Percentiles rank a stretch among this genome's conserved stretches.
Evolutionary conservation across 2,888 invertebrate species (phyloP).

Genomic region (Panorpa germanica): DNA sequence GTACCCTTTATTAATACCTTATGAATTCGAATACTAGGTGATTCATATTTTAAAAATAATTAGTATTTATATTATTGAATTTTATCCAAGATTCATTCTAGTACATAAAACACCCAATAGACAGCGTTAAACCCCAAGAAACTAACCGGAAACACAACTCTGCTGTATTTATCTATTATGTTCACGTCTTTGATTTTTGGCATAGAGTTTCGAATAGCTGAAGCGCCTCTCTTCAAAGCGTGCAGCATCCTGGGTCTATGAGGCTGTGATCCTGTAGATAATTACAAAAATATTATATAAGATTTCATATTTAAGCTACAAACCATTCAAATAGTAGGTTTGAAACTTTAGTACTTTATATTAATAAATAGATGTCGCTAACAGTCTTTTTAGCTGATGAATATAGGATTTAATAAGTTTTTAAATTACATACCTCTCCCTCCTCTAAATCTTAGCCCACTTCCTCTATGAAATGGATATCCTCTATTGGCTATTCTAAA

Average conservation of each 20-base stretch:
- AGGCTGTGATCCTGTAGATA: conserved; percentile 28
- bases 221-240: conserved; percentile 65
- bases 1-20: too few species aligned
- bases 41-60: too few species aligned
- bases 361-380: background rate
- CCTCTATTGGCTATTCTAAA: conserved; percentile 55
- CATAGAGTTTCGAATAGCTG: conserved; percentile 73
- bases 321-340: background rate
- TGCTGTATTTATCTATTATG: conserved; percentile 92
- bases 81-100: conserved; percentile 30
- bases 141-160: conserved; percentile 88
- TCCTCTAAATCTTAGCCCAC: conserved; percentile 36
- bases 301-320: conserved; percentile 2
- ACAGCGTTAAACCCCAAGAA: conserved; percentile 89
- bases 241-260: conserved; percentile 57
- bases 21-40: too few species aligned
- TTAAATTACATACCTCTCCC: conserved; percentile 22
- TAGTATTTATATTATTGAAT: too few species aligned
- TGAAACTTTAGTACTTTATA: background rate
- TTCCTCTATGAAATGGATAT: conserved; percentile 30
- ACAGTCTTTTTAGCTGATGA: background rate
- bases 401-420: background rate
- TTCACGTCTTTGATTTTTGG: conserved; percentile 96
- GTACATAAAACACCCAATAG: conserved; percentile 89
- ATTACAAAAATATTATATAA: conserved; percentile 4